Percentiles rank a stretch among this genome's conserved stretches.
These are phyloP conservation scores for Hephaestus fuliginosus DNA, from an alignment of 2,797 vertebrate genomes.

Conservation along the genomic window DNA sequence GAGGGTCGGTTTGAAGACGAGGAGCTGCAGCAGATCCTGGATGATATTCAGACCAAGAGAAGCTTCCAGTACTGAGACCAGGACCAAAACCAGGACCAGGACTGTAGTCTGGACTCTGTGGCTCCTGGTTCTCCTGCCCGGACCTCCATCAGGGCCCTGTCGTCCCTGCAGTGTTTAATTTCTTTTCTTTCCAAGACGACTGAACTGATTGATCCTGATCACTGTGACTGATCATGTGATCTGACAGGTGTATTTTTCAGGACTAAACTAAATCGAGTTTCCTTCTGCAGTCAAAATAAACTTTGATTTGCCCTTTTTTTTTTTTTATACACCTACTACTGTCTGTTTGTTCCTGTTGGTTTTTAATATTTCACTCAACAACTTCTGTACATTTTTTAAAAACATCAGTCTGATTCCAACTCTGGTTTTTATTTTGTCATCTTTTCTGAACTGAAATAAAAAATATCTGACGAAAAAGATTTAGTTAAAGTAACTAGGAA, in stretches of 20 bases:
- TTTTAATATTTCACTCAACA: no score
- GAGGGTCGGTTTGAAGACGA: constrained; percentile 98
- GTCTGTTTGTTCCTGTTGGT: background rate
- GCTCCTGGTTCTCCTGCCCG: background rate
- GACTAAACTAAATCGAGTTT: background rate
- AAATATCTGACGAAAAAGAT: no score
- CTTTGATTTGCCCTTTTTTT: background rate
- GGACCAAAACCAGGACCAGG: background rate
- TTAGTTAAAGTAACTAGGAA: no score
- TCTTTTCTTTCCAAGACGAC: background rate
- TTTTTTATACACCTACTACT: background rate
- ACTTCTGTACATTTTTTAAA: no score
- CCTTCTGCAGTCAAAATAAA: constrained; percentile 29
- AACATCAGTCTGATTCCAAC: no score
- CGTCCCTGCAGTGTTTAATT: background rate
- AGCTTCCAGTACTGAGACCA: constrained; percentile 94
- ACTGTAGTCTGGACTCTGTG: background rate
- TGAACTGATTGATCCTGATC: constrained; percentile 9
- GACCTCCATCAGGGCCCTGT: background rate
- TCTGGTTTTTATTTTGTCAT: no score
- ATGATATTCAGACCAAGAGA: constrained; percentile 98
- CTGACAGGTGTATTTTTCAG: background rate
- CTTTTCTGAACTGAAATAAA: no score
- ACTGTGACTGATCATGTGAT: constrained; percentile 8
- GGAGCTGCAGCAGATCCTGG: constrained; percentile 96